Evolutionary conservation across 1,140 invertebrate genomes (phyloP), one percentile per base, ranked within the genome.

Genomic region (Brachystomella parvula): DNA sequence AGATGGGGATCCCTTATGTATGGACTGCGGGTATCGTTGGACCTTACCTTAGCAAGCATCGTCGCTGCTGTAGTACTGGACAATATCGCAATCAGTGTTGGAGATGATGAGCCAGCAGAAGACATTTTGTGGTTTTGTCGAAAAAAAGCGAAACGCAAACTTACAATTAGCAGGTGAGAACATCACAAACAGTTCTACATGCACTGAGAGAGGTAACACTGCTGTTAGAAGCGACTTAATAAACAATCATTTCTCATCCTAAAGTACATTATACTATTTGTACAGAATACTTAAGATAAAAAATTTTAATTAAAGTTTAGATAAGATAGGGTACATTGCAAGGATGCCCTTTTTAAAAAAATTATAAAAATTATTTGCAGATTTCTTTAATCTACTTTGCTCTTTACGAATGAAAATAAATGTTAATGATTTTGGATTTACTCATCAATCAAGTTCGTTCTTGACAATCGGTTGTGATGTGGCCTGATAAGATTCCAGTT

Each of bases 11-110:
- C 17, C 19, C 26, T 61, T 24, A 39, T 3, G 15, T 59, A 30
- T 59, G 39, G 39, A 35, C 17, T 61, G 3, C 12, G 57, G 21
- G 26, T 28, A 12, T 15, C 6, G 9, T 12, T 59, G 78, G 77
- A 78, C 70, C 56, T 76, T 58, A 59, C 56, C 12, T 76, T 73
- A 73, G 77, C 67, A 35, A 65, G 77, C 1, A 77, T 79, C 29
- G 68, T 77, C 24, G 78, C 78, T 44, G 71, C 69, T 53, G 77
- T 74, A 53, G 76, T 80, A 1, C 64, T 80, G 21, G 76, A 79
- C 64, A 78, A 79, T 69, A 75, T 79, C 66, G 71, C 76, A 29
- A 62, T 32, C 21, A 28, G 12, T 21, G n/a, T 64, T 3, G 63
- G 63, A 21, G 63, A 64, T 15, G 63, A 64, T 6, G 63, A 60